Evolutionary conservation across 2,797 vertebrate species (phyloP), one percentile per base, ranked within the genome.

Genomic region (Pampus argenteus): DNA sequence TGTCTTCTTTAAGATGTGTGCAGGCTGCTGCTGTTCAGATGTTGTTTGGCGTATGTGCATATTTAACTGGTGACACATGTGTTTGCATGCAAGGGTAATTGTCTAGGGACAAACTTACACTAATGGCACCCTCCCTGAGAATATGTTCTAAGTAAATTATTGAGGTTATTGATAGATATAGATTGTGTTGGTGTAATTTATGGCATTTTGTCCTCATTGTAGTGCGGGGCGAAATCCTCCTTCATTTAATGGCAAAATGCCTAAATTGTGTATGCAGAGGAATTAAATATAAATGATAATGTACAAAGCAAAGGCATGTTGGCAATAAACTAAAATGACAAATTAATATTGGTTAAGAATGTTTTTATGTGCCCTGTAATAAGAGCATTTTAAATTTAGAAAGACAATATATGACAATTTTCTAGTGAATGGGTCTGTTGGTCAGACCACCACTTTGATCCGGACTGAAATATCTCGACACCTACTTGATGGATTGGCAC

Each of bases 71-170:
- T 75, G 66, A 23, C 59, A 68, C 1, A 25, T 62, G 66, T 78
- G 66, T 76, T 78, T 84, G 60, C 28, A 74, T 58, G 29, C 36
- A 63, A 60, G 51, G 49, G 51, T 75, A 66, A 78, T 49, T 45
- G 50, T 78, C 60, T 52, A 42, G 51, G 25, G 61, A 76, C 49
- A 71, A 42, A 57, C 47, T 78, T 62, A 47, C 45, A 62, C 51
- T 71, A 71, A 80, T 68, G 67, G 1, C 14, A 2, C 6, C 6
- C 11, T 66, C 47, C 9, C 44, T 57, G 20, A 62, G 31, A 76
- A 72, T 63, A 52, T 55, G 25, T 4, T 70, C 20, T n/a, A 48
- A 45, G 67, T 67, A 61, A 66, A 50, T 76, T 40, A 67, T 58
- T 76, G 26, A 76, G 40, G 57, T 63, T 75, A 71, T 71, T 80